A percentile compares a stretch with the other conserved stretches of the same genome.
Evolutionary conservation across 2,888 invertebrate species (phyloP).

Genomic region (Emmelina monodactyla): DNA sequence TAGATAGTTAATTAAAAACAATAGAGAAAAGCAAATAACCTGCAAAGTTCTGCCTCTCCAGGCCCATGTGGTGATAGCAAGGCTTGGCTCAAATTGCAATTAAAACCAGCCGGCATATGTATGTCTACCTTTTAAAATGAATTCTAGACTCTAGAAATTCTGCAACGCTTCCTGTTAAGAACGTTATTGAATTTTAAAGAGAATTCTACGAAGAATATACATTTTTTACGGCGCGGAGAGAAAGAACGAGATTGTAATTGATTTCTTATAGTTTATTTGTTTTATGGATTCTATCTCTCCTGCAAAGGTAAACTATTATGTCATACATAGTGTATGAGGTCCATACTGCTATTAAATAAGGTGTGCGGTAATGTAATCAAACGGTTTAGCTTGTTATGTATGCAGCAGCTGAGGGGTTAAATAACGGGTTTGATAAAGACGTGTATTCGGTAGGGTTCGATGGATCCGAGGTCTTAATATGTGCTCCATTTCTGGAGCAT

Average conservation of each 20-base stretch:
- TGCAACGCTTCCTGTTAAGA: neutral
- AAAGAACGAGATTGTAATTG: too few species aligned
- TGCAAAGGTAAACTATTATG: too few species aligned
- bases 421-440: constrained; percentile 53
- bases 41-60: constrained; percentile 32
- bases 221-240: neutral
- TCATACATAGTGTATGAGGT: too few species aligned
- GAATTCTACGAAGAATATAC: neutral
- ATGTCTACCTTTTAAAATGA: constrained; percentile 11
- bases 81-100: constrained; percentile 52
- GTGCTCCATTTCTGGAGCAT: constrained; percentile 38
- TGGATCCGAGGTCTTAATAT: constrained; percentile 45
- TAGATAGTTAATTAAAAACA: too few species aligned
- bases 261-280: too few species aligned
- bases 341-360: constrained; percentile 3
- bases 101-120: constrained; percentile 33
- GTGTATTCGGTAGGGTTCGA: constrained; percentile 33
- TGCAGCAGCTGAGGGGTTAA: constrained; percentile 43
- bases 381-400: constrained; percentile 33
- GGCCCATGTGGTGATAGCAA: constrained; percentile 44
- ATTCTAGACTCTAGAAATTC: neutral
- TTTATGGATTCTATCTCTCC: too few species aligned
- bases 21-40: too few species aligned
- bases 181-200: neutral
- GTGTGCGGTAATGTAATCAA: constrained; percentile 31